A percentile compares a stretch with the other conserved stretches of the same genome.
These are phyloP conservation scores for Zoanthus sociatus DNA, from an alignment of 92 coral and sea anemone genomes.

Conservation along the genomic window DNA sequence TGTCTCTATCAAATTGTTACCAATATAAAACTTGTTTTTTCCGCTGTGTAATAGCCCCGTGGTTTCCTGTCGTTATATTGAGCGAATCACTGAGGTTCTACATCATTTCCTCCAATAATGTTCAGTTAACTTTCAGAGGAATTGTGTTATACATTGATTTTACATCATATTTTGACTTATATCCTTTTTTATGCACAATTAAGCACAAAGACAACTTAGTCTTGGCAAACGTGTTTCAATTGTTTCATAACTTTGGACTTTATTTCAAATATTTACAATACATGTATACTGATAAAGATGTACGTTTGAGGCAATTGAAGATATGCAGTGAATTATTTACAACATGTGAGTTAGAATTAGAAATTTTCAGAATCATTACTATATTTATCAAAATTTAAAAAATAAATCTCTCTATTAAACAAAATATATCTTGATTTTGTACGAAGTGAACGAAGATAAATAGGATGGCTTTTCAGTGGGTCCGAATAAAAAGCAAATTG, in stretches of 20 bases:
- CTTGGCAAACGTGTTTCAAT: neutral
- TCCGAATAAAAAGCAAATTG: neutral
- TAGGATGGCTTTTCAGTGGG: neutral
- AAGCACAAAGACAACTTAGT: neutral
- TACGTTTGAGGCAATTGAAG: neutral
- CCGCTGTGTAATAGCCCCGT: too few species aligned
- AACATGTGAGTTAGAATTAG: neutral
- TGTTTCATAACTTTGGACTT: constrained; percentile 16
- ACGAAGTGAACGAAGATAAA: neutral
- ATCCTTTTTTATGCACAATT: neutral
- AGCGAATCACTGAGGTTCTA: too few species aligned
- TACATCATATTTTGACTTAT: too few species aligned
- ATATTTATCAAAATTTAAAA: neutral
- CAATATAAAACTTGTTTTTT: too few species aligned
- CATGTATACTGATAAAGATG: neutral
- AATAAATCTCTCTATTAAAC: constrained; percentile 25
- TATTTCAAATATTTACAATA: constrained; percentile 38
- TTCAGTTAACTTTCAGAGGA: too few species aligned
- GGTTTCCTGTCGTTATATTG: too few species aligned
- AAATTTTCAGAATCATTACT: neutral
- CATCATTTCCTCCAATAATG: too few species aligned
- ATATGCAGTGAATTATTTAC: constrained; percentile 4
- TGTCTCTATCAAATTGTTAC: too few species aligned
- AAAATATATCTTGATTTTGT: neutral
- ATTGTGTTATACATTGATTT: too few species aligned